Evolutionary conservation across 2,113 vertebrate species (phyloP).

Genomic region (Miniopterus natalensis): DNA sequence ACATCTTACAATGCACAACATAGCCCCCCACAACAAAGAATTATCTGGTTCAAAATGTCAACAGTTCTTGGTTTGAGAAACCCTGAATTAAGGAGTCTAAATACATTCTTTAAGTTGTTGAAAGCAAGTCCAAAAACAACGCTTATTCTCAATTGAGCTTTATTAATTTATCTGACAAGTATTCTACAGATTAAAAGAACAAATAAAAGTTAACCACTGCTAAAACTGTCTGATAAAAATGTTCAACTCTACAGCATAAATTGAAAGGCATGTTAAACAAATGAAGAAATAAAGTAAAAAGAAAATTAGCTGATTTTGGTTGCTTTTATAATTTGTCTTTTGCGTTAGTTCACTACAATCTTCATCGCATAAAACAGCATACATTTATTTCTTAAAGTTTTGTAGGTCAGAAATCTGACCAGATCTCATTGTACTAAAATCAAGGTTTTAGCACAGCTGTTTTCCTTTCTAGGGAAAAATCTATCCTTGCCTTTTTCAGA

Average conservation of each 20-base stretch:
- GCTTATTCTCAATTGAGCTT: not conserved
- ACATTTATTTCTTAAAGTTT: too few species aligned
- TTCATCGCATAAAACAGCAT: not conserved
- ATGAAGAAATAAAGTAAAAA: slow-evolving; percentile 32
- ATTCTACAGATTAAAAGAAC: not conserved
- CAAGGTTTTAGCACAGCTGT: not conserved
- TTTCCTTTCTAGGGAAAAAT: not conserved
- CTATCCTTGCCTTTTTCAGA: not conserved
- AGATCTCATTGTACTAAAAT: not conserved
- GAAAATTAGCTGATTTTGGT: not conserved
- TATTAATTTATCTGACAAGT: not conserved
- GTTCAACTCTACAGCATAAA: not conserved
- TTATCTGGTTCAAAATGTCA: too few species aligned
- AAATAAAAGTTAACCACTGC: not conserved
- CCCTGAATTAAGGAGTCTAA: not conserved
- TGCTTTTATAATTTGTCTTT: not conserved
- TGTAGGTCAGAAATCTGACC: not conserved
- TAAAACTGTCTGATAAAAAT: not conserved
- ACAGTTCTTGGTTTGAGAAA: not conserved
- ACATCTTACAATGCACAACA: not conserved
- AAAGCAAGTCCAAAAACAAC: not conserved
- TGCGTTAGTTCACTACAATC: not conserved
- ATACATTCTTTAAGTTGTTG: not conserved
- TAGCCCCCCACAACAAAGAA: too few species aligned
- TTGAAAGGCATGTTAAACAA: not conserved